phyloP scores from a whole-genome alignment of 1,140 invertebrate genomes.

The Colletes gigas region DNA sequence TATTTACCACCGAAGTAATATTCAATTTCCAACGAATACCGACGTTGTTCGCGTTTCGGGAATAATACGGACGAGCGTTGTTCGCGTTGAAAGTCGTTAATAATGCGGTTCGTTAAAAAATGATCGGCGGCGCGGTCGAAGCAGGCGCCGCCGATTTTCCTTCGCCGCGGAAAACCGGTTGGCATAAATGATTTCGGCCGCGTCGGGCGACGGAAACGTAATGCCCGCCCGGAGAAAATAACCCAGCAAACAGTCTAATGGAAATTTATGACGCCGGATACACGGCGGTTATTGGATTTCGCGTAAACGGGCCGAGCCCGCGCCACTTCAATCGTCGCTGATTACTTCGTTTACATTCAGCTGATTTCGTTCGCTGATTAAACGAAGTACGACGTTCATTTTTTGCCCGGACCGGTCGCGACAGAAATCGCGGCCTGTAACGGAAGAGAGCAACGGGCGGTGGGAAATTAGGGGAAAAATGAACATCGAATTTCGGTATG shows the following conservation, averaged over 20 bases:
- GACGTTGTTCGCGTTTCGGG: too few relatives aligned
- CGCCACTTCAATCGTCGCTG: conserved; percentile 21
- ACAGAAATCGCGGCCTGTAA: not conserved
- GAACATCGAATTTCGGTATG: not conserved
- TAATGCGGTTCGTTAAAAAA: too few relatives aligned
- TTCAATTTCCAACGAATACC: too few relatives aligned
- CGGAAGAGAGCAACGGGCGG: not conserved
- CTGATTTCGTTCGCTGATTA: conserved; percentile 25
- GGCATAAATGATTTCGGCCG: conserved; percentile 10
- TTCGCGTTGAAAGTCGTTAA: too few relatives aligned
- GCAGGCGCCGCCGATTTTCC: not conserved
- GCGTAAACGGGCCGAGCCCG: not conserved
- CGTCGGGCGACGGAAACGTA: not conserved
- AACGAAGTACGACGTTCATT: not conserved
- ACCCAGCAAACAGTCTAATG: conserved; percentile 22
- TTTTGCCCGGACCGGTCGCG: not conserved
- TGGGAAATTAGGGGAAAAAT: not conserved
- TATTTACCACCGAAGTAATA: too few relatives aligned
- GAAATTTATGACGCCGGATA: conserved; percentile 33
- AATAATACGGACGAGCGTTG: too few relatives aligned
- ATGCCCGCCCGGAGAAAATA: conserved; percentile 9
- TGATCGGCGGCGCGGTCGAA: not conserved
- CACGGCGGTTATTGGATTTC: conserved; percentile 30
- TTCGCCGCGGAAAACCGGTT: not conserved
- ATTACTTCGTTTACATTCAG: conserved; percentile 39